Base-by-base conservation (phyloP, 2,888 invertebrate species). In the Cantharis lateralis region DNA sequence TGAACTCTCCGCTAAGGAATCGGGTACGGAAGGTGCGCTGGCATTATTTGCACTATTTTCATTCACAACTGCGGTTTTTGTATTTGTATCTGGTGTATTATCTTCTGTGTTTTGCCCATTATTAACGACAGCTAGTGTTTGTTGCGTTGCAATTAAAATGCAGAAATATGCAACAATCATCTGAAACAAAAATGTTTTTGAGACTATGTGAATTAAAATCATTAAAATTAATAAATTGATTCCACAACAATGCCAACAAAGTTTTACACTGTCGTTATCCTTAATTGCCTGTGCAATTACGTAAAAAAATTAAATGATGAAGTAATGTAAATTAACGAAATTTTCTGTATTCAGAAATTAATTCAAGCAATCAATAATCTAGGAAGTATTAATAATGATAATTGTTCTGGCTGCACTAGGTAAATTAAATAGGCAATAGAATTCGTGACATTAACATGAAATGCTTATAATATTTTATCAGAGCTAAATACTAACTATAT, bases 41-140 rank as follows among this genome's bases (percentile, higher is more conserved):
- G 13, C 68, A 66, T 62, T 48, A 32, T 15, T 72, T 64, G 70
- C 62, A 64, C 71, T 77, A 15, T 68, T 78, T 82, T 77, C 77
- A 70, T 82, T 74, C 80, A 62, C 69, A 15, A 63, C 66, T 62
- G 63, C 79, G 28, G 64, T 79, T 28, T 76, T 80, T 62, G 71
- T 80, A 64, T 77, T 81, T n/a, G 72, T 77, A 61, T 70, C 78
- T 68, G 75, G 76, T 48, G 81, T 74, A 71, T 78, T 80, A 15
- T 75, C 72, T 11, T 78, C 70, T 13, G 79, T 71, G 74, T 77
- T 78, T 80, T 75, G 80, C 26, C 82, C 84, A 80, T 82, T 88
- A 80, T 88, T 88, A 28, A 88, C 87, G 82, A 88, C 88, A 82
- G 87, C 87, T 80, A 82, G 80, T 73, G 84, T 85, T 83, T 85